These are phyloP conservation scores for Parus major DNA, from an alignment of 2,113 vertebrate genomes.

Conservation along the genomic window DNA sequence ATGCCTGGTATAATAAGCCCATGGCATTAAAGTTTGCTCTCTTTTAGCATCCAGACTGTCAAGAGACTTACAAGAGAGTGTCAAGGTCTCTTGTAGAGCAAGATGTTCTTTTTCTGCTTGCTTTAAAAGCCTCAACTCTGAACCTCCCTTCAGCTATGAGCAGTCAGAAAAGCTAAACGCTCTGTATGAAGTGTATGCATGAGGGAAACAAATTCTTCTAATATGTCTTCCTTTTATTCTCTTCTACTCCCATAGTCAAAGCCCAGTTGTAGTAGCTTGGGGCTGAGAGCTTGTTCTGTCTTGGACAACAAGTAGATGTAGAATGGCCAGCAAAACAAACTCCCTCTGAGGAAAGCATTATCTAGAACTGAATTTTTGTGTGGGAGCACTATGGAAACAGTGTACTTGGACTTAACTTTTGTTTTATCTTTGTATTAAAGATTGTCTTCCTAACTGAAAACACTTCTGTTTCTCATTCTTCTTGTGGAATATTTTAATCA, in stretches of 20 bases:
- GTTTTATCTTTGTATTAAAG: neutral
- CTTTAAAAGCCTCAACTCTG: neutral
- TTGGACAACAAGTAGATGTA: neutral
- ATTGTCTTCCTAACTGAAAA: neutral
- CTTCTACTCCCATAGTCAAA: neutral
- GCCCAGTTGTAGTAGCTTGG: neutral
- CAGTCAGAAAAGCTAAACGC: neutral
- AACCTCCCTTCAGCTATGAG: neutral
- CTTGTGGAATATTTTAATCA: neutral
- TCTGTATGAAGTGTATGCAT: neutral
- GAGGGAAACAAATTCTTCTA: neutral
- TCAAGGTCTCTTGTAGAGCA: neutral
- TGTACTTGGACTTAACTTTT: neutral
- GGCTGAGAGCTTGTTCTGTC: neutral
- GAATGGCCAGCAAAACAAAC: neutral
- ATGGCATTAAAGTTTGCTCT: neutral
- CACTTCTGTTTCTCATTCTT: neutral
- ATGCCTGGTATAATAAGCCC: neutral
- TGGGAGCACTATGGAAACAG: neutral
- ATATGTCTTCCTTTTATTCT: neutral
- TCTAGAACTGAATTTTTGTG: neutral
- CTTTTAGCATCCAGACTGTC: neutral
- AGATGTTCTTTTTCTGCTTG: neutral
- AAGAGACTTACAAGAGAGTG: neutral
- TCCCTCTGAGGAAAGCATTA: neutral